Percentiles rank a stretch among this genome's conserved stretches.
These are phyloP conservation scores for Blera fallax DNA, from an alignment of 2,888 invertebrate species.

Conservation along the genomic window DNA sequence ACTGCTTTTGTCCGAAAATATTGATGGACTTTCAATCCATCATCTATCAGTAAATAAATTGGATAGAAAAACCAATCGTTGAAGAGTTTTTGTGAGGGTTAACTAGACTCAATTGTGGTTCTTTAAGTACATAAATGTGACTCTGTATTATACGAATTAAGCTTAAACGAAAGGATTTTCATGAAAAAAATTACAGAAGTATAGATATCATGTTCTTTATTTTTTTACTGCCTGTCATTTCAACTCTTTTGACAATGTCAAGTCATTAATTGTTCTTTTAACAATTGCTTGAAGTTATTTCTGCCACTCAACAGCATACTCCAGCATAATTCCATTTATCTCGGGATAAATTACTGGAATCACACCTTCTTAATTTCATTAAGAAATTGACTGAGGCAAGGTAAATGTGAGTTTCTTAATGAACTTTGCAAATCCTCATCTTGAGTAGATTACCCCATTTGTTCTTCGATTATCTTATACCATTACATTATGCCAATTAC, in stretches of 20 bases:
- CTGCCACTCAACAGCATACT: neutral
- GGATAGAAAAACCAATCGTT: neutral
- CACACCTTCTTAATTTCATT: slow-evolving; percentile 1
- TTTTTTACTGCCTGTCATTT: neutral
- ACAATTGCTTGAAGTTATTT: neutral
- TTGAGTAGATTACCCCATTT: slow-evolving; percentile 3
- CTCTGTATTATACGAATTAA: too few species aligned
- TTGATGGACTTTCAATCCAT: neutral
- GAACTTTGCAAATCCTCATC: neutral
- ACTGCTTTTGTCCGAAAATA: neutral
- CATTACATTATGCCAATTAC: slow-evolving; percentile 8
- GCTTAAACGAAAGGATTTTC: neutral
- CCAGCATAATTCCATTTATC: neutral
- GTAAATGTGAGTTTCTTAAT: neutral
- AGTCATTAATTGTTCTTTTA: neutral
- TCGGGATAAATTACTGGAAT: neutral
- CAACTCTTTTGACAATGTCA: neutral
- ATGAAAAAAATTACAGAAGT: neutral
- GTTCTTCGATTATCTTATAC: neutral
- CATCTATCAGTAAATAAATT: slow-evolving; percentile 24
- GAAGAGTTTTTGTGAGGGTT: neutral
- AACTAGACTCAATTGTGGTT: neutral
- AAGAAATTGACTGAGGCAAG: neutral
- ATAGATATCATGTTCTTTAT: neutral
- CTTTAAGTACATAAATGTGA: neutral